These are phyloP conservation scores for Drosophila arizonae DNA, from an alignment of 1,140 invertebrate genomes.

Conservation along the genomic window DNA sequence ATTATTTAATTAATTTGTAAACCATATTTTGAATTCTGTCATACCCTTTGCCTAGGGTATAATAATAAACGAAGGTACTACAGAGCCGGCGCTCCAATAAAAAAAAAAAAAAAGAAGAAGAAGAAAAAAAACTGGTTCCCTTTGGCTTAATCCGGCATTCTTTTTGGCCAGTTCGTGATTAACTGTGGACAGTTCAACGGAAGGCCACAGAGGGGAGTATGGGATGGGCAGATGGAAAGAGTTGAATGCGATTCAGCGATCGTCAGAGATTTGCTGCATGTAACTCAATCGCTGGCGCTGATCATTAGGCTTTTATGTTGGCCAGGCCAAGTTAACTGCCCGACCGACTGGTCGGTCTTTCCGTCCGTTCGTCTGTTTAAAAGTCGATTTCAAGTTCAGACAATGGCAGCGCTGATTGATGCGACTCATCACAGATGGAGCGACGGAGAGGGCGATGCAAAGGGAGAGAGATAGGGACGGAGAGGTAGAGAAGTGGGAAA, in stretches of 20 bases:
- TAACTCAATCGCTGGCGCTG: conserved; percentile 76
- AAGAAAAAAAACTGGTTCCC: conserved; percentile 53
- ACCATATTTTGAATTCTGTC: background rate
- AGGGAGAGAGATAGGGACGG: background rate
- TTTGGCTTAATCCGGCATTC: conserved; percentile 69
- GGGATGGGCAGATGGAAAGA: background rate
- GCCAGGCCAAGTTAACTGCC: conserved; percentile 12
- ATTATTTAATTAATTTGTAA: too few species aligned
- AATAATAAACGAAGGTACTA: conserved; percentile 1
- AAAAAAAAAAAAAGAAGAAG: conserved; percentile 6
- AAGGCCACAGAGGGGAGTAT: conserved; percentile 17
- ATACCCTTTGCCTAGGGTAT: conserved; percentile 5
- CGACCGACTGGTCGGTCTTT: conserved; percentile 25
- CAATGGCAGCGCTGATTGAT: conserved; percentile 73
- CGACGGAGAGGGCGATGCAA: background rate
- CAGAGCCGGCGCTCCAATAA: conserved; percentile 54
- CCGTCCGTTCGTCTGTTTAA: conserved; percentile 63
- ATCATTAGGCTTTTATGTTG: conserved; percentile 79
- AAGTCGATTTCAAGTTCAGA: conserved; percentile 77
- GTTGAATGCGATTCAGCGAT: conserved; percentile 37
- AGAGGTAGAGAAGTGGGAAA: background rate
- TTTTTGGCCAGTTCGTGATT: conserved; percentile 73
- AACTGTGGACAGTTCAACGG: conserved; percentile 70
- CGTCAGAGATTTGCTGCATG: conserved; percentile 70
- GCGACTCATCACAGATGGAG: conserved; percentile 56